phyloP scores from a whole-genome alignment of 2,113 vertebrate genomes.

The Protomyctophum bolini region DNA sequence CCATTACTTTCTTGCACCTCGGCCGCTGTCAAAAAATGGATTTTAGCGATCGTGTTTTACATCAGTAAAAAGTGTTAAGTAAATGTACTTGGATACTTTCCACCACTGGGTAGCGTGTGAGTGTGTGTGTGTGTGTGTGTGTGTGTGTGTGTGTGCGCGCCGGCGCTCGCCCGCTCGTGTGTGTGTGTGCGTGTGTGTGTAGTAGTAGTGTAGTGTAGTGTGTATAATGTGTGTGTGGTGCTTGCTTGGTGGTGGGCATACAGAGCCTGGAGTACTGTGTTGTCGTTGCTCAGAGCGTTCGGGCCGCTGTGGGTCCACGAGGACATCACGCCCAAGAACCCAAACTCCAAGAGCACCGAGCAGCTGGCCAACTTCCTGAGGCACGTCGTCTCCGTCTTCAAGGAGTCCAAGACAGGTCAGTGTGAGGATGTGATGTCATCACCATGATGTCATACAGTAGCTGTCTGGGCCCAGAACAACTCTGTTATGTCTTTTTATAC shows the following conservation, averaged over 20 bases:
- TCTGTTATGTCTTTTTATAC: no score
- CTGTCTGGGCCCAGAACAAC: no score
- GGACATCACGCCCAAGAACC: constrained; percentile 98
- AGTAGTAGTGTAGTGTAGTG: constrained; percentile 27
- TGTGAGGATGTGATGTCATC: not conserved
- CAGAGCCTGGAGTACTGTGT: constrained; percentile 82
- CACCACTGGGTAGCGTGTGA: no score
- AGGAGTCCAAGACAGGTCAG: constrained; percentile 95
- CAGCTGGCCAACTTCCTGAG: constrained; percentile 95
- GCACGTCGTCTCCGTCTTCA: constrained; percentile 95
- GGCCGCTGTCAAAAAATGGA: no score
- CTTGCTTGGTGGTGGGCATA: constrained; percentile 72
- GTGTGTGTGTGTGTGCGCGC: not conserved
- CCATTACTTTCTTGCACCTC: no score
- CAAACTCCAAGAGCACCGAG: constrained; percentile 94
- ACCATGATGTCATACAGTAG: no score
- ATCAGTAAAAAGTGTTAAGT: no score
- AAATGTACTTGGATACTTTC: no score
- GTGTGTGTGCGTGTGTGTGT: constrained; percentile 12
- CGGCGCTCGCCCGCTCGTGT: no score
- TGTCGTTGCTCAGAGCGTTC: constrained; percentile 87
- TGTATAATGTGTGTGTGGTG: constrained; percentile 69
- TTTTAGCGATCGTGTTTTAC: no score
- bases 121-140: not conserved
- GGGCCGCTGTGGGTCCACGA: constrained; percentile 98